Conservation (phyloP, 2,113 vertebrate genomes). For the Daphoenositta chrysoptera region DNA sequence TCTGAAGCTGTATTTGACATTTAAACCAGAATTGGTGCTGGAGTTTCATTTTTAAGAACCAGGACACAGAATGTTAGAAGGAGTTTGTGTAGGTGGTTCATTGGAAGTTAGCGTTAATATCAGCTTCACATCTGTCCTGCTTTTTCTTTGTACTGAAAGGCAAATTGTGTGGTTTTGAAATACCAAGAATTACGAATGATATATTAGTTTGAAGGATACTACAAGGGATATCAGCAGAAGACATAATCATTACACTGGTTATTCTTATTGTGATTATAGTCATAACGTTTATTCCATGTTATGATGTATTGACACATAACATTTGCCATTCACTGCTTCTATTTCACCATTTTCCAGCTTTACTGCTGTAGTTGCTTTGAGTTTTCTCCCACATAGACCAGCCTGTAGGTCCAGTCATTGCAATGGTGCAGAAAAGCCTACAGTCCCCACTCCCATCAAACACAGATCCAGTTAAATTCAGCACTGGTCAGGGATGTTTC, state of each 20-base stretch:
- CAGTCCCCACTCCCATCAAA: neutral
- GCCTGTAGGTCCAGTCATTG: neutral
- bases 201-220: neutral
- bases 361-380: neutral
- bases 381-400: neutral
- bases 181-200: neutral
- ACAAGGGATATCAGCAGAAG: neutral
- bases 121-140: neutral
- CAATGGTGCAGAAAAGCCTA: neutral
- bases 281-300: neutral
- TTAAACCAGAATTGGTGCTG: neutral
- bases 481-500: neutral
- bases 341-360: neutral
- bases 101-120: neutral
- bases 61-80: neutral
- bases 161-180: neutral
- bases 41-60: neutral
- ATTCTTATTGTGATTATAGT: neutral
- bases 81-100: neutral
- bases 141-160: neutral
- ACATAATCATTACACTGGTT: neutral
- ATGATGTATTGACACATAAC: neutral
- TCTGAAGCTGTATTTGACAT: conserved; percentile 20
- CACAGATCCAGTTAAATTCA: neutral
- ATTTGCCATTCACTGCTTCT: neutral